These are phyloP conservation scores for Larimichthys polyactis DNA, from an alignment of 2,113 vertebrate species.

Conservation along the genomic window DNA sequence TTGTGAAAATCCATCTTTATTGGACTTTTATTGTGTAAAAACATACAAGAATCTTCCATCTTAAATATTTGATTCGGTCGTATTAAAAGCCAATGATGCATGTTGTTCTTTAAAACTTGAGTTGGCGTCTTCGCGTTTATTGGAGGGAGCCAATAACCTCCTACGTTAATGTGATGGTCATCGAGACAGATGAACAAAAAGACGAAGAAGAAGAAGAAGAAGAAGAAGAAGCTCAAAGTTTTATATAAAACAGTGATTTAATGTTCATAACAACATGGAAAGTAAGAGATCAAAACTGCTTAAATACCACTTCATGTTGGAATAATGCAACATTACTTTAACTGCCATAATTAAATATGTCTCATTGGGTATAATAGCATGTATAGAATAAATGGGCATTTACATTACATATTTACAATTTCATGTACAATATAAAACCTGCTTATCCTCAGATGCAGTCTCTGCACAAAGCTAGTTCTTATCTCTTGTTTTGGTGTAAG, in stretches of 20 bases:
- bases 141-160: neutral
- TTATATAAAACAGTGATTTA: slow-evolving; percentile 61
- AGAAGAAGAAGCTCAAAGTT: neutral
- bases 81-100: neutral
- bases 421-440: slow-evolving; percentile 77
- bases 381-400: slow-evolving; percentile 78
- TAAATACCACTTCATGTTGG: slow-evolving; percentile 76
- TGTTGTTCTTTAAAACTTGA: neutral
- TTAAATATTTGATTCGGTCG: neutral
- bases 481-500: slow-evolving; percentile 33
- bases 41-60: neutral
- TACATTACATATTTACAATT: slow-evolving; percentile 85
- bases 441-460: slow-evolving; percentile 17
- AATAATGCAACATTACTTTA: slow-evolving; percentile 66
- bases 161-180: neutral
- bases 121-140: neutral
- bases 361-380: slow-evolving; percentile 68
- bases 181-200: neutral
- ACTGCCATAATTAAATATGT: slow-evolving; percentile 82
- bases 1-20: neutral
- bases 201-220: neutral
- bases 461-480: slow-evolving; percentile 44
- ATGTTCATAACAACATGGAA: slow-evolving; percentile 38
- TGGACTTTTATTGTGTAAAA: neutral
- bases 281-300: slow-evolving; percentile 47